These are phyloP conservation scores for Chymomyza amoena DNA, from an alignment of 2,888 invertebrate genomes.

Conservation along the genomic window DNA sequence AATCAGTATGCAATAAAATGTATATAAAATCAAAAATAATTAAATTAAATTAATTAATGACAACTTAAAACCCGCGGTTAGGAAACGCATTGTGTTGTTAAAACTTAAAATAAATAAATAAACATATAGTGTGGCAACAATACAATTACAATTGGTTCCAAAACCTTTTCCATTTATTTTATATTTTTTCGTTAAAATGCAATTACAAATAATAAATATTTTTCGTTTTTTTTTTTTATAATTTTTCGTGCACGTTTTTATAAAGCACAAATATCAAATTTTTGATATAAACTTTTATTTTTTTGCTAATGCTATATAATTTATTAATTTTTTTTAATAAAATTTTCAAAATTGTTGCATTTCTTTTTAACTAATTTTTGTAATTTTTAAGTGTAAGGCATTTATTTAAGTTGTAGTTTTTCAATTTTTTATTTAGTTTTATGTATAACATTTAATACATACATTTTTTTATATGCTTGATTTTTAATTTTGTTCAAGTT, in stretches of 20 bases:
- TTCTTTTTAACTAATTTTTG: conserved; percentile 28
- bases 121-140: conserved; percentile 68
- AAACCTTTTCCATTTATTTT: conserved; percentile 6
- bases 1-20: not conserved
- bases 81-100: conserved; percentile 36
- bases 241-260: conserved; percentile 42
- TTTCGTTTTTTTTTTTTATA: conserved; percentile 43
- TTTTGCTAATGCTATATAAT: not conserved
- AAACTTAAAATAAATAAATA: conserved; percentile 69
- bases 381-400: conserved; percentile 58
- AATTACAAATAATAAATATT: conserved; percentile 62
- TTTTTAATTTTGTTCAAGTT: conserved; percentile 49
- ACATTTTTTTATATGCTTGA: conserved; percentile 3
- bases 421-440: conserved; percentile 43
- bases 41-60: too few species aligned
- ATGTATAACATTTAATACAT: conserved; percentile 51
- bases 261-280: conserved; percentile 31
- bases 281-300: not conserved
- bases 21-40: not conserved
- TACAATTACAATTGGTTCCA: conserved; percentile 51
- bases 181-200: conserved; percentile 57
- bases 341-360: conserved; percentile 12
- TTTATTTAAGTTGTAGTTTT: conserved; percentile 23
- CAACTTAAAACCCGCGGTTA: not conserved
- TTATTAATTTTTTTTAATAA: not conserved